Evolutionary conservation across 1,140 invertebrate species (phyloP), one percentile per base, ranked within the genome.

Genomic region (Drosophila obscura): DNA sequence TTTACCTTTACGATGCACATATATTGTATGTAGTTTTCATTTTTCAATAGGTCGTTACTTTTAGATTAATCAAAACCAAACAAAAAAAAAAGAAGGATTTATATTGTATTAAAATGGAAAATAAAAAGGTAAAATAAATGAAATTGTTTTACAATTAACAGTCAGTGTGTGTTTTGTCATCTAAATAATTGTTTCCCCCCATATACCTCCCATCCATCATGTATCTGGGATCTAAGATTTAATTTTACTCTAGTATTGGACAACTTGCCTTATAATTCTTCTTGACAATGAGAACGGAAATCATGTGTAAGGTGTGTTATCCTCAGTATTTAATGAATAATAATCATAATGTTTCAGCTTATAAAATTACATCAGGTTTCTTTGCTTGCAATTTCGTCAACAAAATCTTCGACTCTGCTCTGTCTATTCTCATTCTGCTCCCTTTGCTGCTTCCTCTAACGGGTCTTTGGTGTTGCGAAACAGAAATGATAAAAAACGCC

Each of bases 81-180:
- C 72, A 81, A 89, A 83, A 59, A 69, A 76, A 81, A 89, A 83
- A 64, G 69, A 76, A 72, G 77, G 46, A 68, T 76, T 68, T 78
- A 73, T 74, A 8, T 57, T 58, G 69, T 58, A 53, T 67, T 53
- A 8, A 56, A 55, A 44, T 67, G 67, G 41, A n/a, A 69, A 68
- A 67, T 31, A 48, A 67, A 67, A 31, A 26, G 19, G 15, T 68
- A 43, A 53, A 55, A 73, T 39, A 87, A 91, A 91, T 85, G 72
- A 91, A 91, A 90, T 91, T 91, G 83, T 91, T 91, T 91, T 91
- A 91, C 90, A 91, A 91, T 91, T 91, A 91, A 91, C 90, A 91
- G 90, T 91, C 90, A 91, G 90, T 90, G 84, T 89, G 59, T 90
- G 69, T 78, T 81, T 60, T 77, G 71, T 69, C 63, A 74, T 76